Conservation (phyloP, 2,888 invertebrate species). For the Apodemia zela region DNA sequence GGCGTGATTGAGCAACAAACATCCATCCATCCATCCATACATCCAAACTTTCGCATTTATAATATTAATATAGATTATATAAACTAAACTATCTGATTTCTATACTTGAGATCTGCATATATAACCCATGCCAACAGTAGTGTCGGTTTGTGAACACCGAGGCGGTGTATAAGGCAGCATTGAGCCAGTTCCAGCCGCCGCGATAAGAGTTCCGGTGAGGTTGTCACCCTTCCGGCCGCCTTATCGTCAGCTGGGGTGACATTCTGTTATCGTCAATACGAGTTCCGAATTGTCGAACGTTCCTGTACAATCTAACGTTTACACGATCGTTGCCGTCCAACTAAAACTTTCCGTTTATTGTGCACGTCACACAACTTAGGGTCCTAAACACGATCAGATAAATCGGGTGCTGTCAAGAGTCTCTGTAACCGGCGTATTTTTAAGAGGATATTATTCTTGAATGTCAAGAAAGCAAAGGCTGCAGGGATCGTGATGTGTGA, state of each 20-base stretch:
- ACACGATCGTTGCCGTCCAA: not conserved
- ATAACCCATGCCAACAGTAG: not conserved
- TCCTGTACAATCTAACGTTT: not conserved
- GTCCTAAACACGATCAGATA: too few relatives aligned
- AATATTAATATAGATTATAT: too few relatives aligned
- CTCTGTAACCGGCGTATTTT: too few relatives aligned
- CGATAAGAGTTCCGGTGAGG: conserved; percentile 62
- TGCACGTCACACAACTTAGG: not conserved
- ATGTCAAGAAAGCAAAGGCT: too few relatives aligned
- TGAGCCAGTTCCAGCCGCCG: not conserved
- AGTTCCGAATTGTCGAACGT: conserved; percentile 14
- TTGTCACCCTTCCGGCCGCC: conserved; percentile 62
- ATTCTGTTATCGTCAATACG: conserved; percentile 27
- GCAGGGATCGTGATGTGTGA: too few relatives aligned
- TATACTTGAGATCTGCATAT: not conserved
- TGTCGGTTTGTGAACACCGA: not conserved
- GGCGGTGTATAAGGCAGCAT: not conserved
- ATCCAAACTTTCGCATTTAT: too few relatives aligned
- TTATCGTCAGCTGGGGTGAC: conserved; percentile 56
- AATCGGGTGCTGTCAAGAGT: too few relatives aligned
- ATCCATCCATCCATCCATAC: too few relatives aligned
- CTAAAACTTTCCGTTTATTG: not conserved
- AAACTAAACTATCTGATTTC: too few relatives aligned
- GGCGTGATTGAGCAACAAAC: too few relatives aligned
- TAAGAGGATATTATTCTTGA: too few relatives aligned